These are phyloP conservation scores for Leuctra nigra DNA, from an alignment of 2,888 invertebrate species.

Conservation along the genomic window DNA sequence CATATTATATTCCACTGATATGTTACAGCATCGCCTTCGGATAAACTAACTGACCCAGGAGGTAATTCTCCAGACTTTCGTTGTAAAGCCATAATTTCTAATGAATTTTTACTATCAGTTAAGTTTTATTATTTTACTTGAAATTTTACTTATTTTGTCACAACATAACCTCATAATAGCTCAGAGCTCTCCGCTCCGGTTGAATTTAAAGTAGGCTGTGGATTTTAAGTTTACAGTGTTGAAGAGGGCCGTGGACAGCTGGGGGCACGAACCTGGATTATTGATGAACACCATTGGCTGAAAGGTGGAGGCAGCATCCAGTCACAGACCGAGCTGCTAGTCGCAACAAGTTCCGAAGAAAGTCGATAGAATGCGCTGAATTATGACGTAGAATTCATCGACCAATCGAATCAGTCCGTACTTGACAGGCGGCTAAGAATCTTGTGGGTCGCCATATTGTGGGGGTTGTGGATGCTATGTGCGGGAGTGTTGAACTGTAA, in stretches of 20 bases:
- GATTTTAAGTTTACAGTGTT: too few relatives aligned
- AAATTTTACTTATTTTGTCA: not conserved
- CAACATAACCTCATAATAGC: not conserved
- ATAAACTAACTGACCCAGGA: slow-evolving; percentile 51
- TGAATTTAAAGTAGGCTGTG: too few relatives aligned
- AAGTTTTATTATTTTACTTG: not conserved
- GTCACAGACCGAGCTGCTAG: too few relatives aligned
- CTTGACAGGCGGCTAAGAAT: slow-evolving; percentile 23
- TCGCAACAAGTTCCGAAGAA: not conserved
- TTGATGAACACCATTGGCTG: too few relatives aligned
- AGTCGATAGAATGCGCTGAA: not conserved
- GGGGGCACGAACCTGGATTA: too few relatives aligned
- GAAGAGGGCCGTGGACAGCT: too few relatives aligned
- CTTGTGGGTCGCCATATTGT: slow-evolving; percentile 28
- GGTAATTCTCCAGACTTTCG: slow-evolving; percentile 43
- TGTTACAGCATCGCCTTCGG: slow-evolving; percentile 49
- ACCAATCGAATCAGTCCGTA: slow-evolving; percentile 32
- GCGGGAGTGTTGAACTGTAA: slow-evolving; percentile 21
- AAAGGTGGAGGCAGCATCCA: too few relatives aligned
- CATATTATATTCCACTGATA: slow-evolving; percentile 53
- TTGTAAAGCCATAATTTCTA: slow-evolving; percentile 23
- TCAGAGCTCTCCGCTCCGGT: not conserved
- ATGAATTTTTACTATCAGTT: too few relatives aligned
- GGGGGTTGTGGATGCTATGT: slow-evolving; percentile 27
- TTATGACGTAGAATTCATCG: slow-evolving; percentile 26